Percentiles rank a stretch among this genome's conserved stretches.
Conservation (phyloP, 2,888 invertebrate genomes). For the Leucophora obtusa region DNA sequence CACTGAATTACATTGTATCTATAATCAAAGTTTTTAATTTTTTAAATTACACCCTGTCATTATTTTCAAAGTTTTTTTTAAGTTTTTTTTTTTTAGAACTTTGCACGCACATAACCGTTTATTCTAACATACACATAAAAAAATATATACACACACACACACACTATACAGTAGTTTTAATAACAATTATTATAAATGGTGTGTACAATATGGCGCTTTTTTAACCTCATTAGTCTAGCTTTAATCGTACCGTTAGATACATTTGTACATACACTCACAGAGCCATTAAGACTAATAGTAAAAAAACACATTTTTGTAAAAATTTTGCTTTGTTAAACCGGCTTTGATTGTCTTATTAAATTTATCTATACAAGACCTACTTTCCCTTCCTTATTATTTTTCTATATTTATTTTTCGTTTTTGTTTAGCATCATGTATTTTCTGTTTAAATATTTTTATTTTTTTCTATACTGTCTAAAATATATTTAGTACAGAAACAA, state of each 20-base stretch:
- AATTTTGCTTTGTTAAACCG: neutral
- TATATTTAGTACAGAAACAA: neutral
- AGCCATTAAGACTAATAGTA: neutral
- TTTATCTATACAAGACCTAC: slow-evolving; percentile 4
- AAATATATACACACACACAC: neutral
- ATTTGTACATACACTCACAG: neutral
- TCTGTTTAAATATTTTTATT: slow-evolving; percentile 8
- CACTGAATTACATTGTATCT: too few relatives aligned
- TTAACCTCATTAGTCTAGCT: slow-evolving; percentile 48
- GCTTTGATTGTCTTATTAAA: neutral
- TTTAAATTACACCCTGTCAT: slow-evolving; percentile 6
- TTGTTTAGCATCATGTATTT: slow-evolving; percentile 14
- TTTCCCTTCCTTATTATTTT: neutral
- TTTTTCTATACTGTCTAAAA: neutral
- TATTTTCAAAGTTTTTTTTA: neutral
- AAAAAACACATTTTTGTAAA: neutral
- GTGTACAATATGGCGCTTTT: slow-evolving; percentile 42
- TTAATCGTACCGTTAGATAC: slow-evolving; percentile 1
- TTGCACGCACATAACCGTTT: neutral
- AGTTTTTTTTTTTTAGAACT: neutral
- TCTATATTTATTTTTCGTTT: neutral
- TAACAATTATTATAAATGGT: slow-evolving; percentile 55
- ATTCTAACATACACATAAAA: neutral
- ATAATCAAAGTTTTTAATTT: neutral
- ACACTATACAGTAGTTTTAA: slow-evolving; percentile 27